Conservation (phyloP, 2,888 invertebrate genomes). For the Amphipoea oculea region DNA sequence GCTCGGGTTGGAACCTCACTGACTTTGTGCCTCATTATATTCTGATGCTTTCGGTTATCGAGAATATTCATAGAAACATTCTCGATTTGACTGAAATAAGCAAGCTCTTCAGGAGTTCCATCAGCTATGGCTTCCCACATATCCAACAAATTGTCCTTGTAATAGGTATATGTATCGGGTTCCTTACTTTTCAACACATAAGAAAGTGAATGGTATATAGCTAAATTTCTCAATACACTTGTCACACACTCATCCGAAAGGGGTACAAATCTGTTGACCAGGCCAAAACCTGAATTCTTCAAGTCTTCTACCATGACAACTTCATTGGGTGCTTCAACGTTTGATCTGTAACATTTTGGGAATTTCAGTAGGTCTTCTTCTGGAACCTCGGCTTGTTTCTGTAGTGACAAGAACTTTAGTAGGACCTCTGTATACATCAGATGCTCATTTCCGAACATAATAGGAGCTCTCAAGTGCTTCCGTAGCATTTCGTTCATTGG, state of each 20-base stretch:
- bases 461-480: slow-evolving; percentile 35
- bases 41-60: slow-evolving; percentile 65
- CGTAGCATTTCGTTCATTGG: slow-evolving; percentile 63
- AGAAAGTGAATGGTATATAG: slow-evolving; percentile 76
- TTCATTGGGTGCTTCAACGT: slow-evolving; percentile 70
- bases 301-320: slow-evolving; percentile 78
- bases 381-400: slow-evolving; percentile 69
- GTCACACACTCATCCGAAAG: slow-evolving; percentile 70
- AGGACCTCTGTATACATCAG: slow-evolving; percentile 72
- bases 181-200: slow-evolving; percentile 73
- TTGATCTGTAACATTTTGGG: slow-evolving; percentile 73
- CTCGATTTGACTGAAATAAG: slow-evolving; percentile 55
- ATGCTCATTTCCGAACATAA: slow-evolving; percentile 73
- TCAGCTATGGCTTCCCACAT: slow-evolving; percentile 42
- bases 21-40: slow-evolving; percentile 60
- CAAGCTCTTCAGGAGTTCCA: background rate
- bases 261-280: slow-evolving; percentile 72
- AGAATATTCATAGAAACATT: slow-evolving; percentile 52
- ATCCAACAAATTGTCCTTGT: slow-evolving; percentile 63
- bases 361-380: slow-evolving; percentile 68
- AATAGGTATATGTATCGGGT: slow-evolving; percentile 65
- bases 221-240: slow-evolving; percentile 73
- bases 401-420: slow-evolving; percentile 71
- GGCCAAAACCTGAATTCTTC: slow-evolving; percentile 64
- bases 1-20: slow-evolving; percentile 14